These are phyloP conservation scores for Rhopalosiphum padi DNA, from an alignment of 1,140 invertebrate genomes.

Conservation along the genomic window DNA sequence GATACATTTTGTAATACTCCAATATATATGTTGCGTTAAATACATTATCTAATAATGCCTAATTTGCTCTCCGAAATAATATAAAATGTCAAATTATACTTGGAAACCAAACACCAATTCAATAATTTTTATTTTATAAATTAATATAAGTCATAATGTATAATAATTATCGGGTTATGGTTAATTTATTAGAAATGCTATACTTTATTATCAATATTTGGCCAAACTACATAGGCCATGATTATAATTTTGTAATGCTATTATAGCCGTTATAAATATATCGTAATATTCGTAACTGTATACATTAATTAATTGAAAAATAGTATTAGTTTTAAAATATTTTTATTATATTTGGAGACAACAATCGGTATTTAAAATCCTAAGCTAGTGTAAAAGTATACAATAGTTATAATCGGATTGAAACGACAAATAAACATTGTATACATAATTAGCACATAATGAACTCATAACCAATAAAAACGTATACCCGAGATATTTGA, in stretches of 20 bases:
- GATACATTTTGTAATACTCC: background rate
- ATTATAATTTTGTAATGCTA: background rate
- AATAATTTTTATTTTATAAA: no score
- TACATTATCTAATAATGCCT: background rate
- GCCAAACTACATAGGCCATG: background rate
- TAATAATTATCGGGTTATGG: background rate
- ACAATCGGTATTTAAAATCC: background rate
- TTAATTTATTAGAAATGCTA: background rate
- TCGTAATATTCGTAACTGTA: no score
- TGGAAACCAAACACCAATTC: background rate
- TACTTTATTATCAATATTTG: background rate
- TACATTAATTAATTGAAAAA: background rate
- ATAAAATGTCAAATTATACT: background rate
- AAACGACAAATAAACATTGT: background rate
- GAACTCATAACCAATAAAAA: background rate
- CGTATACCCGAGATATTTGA: background rate
- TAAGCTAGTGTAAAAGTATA: background rate
- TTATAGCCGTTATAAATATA: background rate
- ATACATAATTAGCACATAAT: background rate
- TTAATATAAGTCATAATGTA: background rate
- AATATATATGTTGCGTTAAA: background rate
- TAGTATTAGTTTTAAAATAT: background rate
- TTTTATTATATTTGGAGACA: background rate
- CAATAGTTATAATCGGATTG: background rate
- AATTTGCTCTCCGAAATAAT: background rate